Evolutionary conservation across 2,888 invertebrate species (phyloP), one percentile per base, ranked within the genome.

Genomic region (Macrostomum cliftonense): DNA sequence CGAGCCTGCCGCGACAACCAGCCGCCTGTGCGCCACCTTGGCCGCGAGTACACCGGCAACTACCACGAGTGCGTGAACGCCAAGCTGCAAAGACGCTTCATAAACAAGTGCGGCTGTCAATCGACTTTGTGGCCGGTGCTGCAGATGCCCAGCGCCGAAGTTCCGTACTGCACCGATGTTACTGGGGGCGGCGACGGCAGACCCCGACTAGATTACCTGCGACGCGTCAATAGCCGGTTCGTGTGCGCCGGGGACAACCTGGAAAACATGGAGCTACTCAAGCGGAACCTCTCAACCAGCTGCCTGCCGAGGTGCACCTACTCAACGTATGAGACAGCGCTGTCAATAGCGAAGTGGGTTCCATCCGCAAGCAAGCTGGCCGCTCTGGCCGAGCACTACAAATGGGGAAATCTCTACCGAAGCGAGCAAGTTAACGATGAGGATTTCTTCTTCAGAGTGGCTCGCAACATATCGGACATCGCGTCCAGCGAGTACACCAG

Each of bases 81-180:
- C n/a, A 20, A 20, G 2, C 21, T 50, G 1, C 49, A 50, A 37
- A 50, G 49, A 17, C 19, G 19, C 14, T 21, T 49, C 2, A 50
- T 50, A 12, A 39, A 52, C 21, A 37, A 50, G 19, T 50, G 50
- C 42, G 13, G 37, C 36, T 50, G 50, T 51, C 39, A 49, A 47
- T 21, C 14, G 12, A 39, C 47, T 13, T 14, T 38, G 14, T 49
- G n/a, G 19, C 50, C 50, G 14, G 19, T 45, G 28, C 49, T 39
- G 14, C 37, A 19, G 14, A 16, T 50, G 9, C 50, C 50, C 7
- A 14, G 16, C 9, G 16, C 11, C 39, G 12, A 11, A 11, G 20
- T 49, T 12, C 50, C 50, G 2, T 50, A 50, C 37, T 50, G 50
- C 37, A 21, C 46, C n/a, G 46, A 47, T 7, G 17, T 49, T 11